Base-by-base conservation (phyloP, 2,797 vertebrate species). In the Setipinna tenuifilis region DNA sequence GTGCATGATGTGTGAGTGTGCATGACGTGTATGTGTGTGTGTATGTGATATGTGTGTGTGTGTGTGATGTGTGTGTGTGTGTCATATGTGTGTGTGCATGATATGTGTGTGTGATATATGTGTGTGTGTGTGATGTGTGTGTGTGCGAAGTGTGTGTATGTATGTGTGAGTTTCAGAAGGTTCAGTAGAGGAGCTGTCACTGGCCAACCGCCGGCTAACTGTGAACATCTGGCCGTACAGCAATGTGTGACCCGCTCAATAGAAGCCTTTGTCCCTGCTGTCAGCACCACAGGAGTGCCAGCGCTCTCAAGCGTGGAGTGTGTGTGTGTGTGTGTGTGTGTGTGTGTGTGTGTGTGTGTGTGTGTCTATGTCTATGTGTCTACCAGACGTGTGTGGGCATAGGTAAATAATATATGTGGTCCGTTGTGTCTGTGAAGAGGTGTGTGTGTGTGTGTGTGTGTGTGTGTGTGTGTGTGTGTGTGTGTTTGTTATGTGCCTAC, bases 131-230 rank as follows among this genome's bases (percentile, higher is more conserved):
- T 61, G 59, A 3, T 75, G 68, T 71, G 25, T 75, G 68, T 41
- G 17, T 75, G 31, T 41, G 17, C 9, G 31, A n/a, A 9, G 86
- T 46, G 16, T 90, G 87, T 86, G 35, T 59, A 87, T 83, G 21
- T 84, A 84, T 88, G 85, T 75, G 86, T 89, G 87, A 91, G 93
- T 91, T 84, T 90, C 90, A 91, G 90, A 89, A 87, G 91, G 88
- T n/a, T 59, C 87, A 84, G 85, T 91, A 92, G 50, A 50, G 91
- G 91, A 84, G 82, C 89, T 90, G 92, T 91, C 92, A 88, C 92
- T 92, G 93, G 92, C 90, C 92, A 95, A 91, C 91, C 91, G 91
- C 86, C 92, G 86, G 84, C 90, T 94, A 93, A 95, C 91, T 90
- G 87, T 85, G 83, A 95, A 93, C 95, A 94, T 95, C 93, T 95